Evolutionary conservation across 2,113 vertebrate species (phyloP).

Genomic region (Prinia subflava): DNA sequence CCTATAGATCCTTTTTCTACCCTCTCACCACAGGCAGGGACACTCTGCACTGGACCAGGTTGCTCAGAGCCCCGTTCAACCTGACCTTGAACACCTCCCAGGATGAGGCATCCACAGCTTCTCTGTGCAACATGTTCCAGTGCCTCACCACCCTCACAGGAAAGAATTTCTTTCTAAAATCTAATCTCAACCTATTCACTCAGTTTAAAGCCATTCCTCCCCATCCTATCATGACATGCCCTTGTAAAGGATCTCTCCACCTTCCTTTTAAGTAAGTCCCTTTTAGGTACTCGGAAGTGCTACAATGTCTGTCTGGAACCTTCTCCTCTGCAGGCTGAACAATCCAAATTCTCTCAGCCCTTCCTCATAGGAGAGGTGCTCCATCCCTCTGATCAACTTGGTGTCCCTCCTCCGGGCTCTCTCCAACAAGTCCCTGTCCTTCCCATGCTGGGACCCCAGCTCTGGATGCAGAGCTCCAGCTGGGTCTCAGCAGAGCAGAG

Average conservation of each 20-base stretch:
- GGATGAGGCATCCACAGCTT: background rate
- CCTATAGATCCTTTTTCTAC: background rate
- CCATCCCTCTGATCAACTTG: accelerated
- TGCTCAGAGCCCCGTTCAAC: background rate
- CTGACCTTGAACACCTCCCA: background rate
- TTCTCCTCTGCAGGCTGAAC: background rate
- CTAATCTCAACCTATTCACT: background rate
- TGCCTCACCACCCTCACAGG: background rate
- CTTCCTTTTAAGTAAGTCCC: too few relatives aligned
- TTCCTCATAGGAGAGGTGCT: accelerated
- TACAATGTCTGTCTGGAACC: background rate
- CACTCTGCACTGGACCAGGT: accelerated
- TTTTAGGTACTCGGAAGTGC: background rate
- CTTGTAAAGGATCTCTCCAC: background rate
- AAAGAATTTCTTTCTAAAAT: background rate
- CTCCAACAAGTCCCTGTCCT: background rate
- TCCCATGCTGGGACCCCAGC: background rate
- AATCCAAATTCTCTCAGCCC: background rate
- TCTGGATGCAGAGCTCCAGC: background rate
- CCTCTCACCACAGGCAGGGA: too few relatives aligned
- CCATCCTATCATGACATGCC: background rate
- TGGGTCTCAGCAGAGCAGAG: background rate
- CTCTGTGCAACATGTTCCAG: background rate
- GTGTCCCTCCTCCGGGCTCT: accelerated
- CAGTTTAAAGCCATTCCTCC: background rate